These are phyloP conservation scores for Asbolus verrucosus DNA, from an alignment of 1,140 invertebrate species.

Conservation along the genomic window DNA sequence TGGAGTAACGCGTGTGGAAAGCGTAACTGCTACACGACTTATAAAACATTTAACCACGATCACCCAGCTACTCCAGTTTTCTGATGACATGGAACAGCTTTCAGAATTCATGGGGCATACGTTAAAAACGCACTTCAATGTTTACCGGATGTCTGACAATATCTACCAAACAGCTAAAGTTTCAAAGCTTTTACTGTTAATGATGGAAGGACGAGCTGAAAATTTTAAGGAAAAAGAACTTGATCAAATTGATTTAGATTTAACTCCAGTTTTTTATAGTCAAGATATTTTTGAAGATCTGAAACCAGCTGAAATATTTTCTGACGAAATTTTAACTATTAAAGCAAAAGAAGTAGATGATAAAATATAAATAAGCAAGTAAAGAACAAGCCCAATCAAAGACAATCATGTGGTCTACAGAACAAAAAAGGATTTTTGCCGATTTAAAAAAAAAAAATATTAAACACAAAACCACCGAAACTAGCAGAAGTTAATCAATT, in stretches of 20 bases:
- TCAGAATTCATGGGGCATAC: conserved; percentile 42
- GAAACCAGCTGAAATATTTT: neutral
- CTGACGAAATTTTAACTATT: neutral
- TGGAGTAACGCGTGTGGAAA: conserved; percentile 3
- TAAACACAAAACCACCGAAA: conserved; percentile 27
- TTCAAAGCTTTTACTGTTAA: conserved; percentile 44
- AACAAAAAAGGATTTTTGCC: conserved; percentile 16
- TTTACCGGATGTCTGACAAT: conserved; percentile 46
- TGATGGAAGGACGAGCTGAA: conserved; percentile 44
- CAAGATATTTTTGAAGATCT: neutral
- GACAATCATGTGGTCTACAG: conserved; percentile 3
- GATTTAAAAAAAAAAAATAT: conserved; percentile 18
- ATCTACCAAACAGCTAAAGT: no score
- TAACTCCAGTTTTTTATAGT: neutral
- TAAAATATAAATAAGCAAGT: neutral
- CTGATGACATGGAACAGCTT: conserved; percentile 45
- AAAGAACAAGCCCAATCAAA: neutral
- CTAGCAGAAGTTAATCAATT: conserved; percentile 17
- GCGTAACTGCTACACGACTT: conserved; percentile 48
- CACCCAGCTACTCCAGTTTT: conserved; percentile 45
- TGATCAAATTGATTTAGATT: conserved; percentile 49
- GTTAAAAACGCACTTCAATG: conserved; percentile 46
- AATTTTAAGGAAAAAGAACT: conserved; percentile 45
- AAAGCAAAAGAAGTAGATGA: neutral
- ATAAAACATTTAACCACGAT: conserved; percentile 42